phyloP scores from a whole-genome alignment of 1,140 invertebrate species.

The Sycophila sp. region DNA sequence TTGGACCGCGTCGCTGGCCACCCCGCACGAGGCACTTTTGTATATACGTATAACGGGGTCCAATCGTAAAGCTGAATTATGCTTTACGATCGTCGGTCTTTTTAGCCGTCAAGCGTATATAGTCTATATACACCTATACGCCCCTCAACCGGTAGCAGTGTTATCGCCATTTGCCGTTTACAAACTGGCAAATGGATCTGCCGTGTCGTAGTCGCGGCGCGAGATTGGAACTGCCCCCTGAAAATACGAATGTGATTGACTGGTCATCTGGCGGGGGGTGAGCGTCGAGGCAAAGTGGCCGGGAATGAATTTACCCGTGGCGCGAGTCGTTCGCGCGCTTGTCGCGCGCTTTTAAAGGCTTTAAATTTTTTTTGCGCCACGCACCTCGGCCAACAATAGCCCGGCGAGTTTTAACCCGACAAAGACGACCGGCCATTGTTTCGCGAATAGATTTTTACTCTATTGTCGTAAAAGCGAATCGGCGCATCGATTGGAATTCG shows the following conservation, averaged over 20 bases:
- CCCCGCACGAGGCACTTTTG: background rate
- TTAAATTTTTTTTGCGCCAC: background rate
- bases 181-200: constrained; percentile 36
- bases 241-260: constrained; percentile 40
- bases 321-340: background rate
- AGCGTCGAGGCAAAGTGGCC: background rate
- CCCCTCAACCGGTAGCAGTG: background rate
- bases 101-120: background rate
- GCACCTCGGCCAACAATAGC: background rate
- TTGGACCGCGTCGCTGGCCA: background rate
- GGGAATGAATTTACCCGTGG: background rate
- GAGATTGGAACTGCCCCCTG: constrained; percentile 4
- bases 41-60: constrained; percentile 17
- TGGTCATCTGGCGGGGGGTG: background rate
- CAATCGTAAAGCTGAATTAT: constrained; percentile 53
- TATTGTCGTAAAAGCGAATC: too few relatives aligned
- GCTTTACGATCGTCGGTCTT: constrained; percentile 37
- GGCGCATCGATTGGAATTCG: too few relatives aligned
- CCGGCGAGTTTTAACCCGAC: too few relatives aligned
- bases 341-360: constrained; percentile 2
- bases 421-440: too few relatives aligned
- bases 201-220: constrained; percentile 5
- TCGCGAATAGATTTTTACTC: too few relatives aligned
- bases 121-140: background rate
- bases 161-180: constrained; percentile 10